phyloP scores from a whole-genome alignment of 2,797 vertebrate genomes.

The Menidia menidia region DNA sequence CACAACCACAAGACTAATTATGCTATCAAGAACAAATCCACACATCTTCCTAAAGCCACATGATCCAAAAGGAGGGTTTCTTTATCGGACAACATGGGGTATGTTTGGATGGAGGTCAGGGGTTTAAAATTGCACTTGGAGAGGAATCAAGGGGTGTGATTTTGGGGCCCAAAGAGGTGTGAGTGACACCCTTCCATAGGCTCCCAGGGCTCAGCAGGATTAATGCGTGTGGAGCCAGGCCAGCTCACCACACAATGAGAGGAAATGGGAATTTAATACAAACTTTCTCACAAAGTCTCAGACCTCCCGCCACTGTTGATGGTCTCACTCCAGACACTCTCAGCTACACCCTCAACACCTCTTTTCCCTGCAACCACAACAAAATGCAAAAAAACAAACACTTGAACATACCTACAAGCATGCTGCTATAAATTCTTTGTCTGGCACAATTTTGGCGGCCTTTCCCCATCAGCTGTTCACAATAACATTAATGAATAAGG shows the following conservation, averaged over 20 bases:
- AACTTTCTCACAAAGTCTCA: slow-evolving; percentile 85
- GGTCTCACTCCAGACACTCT: slow-evolving; percentile 56
- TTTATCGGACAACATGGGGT: slow-evolving; percentile 30
- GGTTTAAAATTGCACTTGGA: slow-evolving; percentile 20
- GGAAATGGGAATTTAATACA: slow-evolving; percentile 89
- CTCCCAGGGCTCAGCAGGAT: slow-evolving; percentile 68
- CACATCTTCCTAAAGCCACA: slow-evolving; percentile 2
- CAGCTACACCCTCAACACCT: slow-evolving; percentile 47
- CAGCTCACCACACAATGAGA: slow-evolving; percentile 84
- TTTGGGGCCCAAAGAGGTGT: slow-evolving; percentile 54
- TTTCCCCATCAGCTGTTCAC: slow-evolving; percentile 21
- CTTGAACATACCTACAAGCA: slow-evolving; percentile 36
- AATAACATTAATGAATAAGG: slow-evolving; percentile 4
- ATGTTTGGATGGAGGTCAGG: slow-evolving; percentile 21
- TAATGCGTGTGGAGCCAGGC: slow-evolving; percentile 82
- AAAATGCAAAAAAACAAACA: slow-evolving; percentile 59
- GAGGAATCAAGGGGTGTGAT: slow-evolving; percentile 5
- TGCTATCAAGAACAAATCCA: slow-evolving; percentile 1
- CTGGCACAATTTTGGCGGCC: slow-evolving; percentile 13
- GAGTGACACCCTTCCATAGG: slow-evolving; percentile 60
- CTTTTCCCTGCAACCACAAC: slow-evolving; percentile 57
- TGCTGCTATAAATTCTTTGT: slow-evolving; percentile 27
- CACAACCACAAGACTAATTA: slow-evolving; percentile 3
- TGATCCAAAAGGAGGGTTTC: slow-evolving; percentile 20
- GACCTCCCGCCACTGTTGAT: slow-evolving; percentile 60